These are phyloP conservation scores for Pedicia rivosa DNA, from an alignment of 2,888 invertebrate genomes.

Conservation along the genomic window DNA sequence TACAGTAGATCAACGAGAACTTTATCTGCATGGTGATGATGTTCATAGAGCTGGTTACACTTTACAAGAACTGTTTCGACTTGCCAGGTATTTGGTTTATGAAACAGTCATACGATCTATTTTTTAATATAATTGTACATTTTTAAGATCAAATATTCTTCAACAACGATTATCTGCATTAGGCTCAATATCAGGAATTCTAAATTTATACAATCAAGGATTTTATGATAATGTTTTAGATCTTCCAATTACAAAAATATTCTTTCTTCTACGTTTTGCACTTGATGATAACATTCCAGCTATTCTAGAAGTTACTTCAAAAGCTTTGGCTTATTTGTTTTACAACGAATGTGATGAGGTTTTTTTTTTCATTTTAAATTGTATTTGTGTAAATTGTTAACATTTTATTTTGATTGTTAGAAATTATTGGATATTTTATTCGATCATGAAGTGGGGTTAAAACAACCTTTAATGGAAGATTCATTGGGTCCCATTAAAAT, in stretches of 20 bases:
- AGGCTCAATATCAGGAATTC: slow-evolving; percentile 60
- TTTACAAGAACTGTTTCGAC: slow-evolving; percentile 69
- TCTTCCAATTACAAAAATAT: slow-evolving; percentile 57
- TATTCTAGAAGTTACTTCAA: slow-evolving; percentile 58
- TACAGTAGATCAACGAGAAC: slow-evolving; percentile 38
- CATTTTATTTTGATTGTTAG: background rate
- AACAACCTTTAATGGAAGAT: too few species aligned
- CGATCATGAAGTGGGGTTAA: slow-evolving; percentile 2
- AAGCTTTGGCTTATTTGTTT: slow-evolving; percentile 57
- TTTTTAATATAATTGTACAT: background rate
- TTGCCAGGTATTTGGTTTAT: slow-evolving; percentile 37
- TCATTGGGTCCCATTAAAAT: too few species aligned
- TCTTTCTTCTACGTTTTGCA: slow-evolving; percentile 68
- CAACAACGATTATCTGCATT: slow-evolving; percentile 75
- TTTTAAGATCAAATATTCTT: slow-evolving; percentile 45
- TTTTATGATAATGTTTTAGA: slow-evolving; percentile 60
- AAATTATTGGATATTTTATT: slow-evolving; percentile 5
- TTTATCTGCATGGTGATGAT: slow-evolving; percentile 90
- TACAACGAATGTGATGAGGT: slow-evolving; percentile 66
- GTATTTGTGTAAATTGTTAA: too few species aligned
- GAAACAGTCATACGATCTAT: background rate
- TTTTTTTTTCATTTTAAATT: slow-evolving; percentile 3
- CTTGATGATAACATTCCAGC: slow-evolving; percentile 67
- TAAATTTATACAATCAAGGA: slow-evolving; percentile 55
- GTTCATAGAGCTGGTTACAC: slow-evolving; percentile 83